Conservation (phyloP, 2,113 vertebrate genomes). For the Rhizomys pruinosus region DNA sequence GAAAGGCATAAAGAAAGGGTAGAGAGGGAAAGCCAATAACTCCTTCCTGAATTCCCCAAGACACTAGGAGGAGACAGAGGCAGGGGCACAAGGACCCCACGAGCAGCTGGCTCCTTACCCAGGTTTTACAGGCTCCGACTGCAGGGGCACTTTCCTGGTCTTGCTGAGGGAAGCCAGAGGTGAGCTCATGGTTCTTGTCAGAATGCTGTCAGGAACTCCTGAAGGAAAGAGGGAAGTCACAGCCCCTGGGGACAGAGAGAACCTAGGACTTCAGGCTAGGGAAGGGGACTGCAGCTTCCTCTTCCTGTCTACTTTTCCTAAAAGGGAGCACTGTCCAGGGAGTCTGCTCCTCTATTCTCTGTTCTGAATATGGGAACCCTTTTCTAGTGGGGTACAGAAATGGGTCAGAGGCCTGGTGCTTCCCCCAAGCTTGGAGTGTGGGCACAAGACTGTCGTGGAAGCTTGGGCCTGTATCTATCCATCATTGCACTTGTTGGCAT, state of each 20-base stretch:
- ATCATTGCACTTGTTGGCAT: not conserved
- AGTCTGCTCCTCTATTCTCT: too few species aligned
- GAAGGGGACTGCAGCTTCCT: not conserved
- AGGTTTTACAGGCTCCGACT: conserved; percentile 53
- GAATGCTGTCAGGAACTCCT: conserved; percentile 60
- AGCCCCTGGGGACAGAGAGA: not conserved
- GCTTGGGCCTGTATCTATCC: not conserved
- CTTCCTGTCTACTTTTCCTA: not conserved
- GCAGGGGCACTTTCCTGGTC: conserved; percentile 75
- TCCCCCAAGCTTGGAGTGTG: not conserved
- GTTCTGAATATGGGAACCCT: not conserved
- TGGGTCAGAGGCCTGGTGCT: not conserved
- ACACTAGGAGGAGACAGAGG: not conserved
- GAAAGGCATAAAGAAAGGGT: not conserved
- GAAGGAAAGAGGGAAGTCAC: conserved; percentile 42
- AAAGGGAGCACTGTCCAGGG: not conserved
- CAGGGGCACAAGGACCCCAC: not conserved
- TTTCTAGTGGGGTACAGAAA: not conserved
- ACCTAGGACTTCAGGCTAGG: not conserved
- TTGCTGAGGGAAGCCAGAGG: conserved; percentile 81
- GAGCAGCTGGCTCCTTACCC: conserved; percentile 60
- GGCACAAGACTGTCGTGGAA: not conserved
- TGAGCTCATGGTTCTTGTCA: conserved; percentile 75
- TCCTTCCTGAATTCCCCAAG: not conserved
- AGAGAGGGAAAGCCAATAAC: not conserved